Base-by-base conservation (phyloP, 2,113 vertebrate species). In the Synchiropus splendidus region DNA sequence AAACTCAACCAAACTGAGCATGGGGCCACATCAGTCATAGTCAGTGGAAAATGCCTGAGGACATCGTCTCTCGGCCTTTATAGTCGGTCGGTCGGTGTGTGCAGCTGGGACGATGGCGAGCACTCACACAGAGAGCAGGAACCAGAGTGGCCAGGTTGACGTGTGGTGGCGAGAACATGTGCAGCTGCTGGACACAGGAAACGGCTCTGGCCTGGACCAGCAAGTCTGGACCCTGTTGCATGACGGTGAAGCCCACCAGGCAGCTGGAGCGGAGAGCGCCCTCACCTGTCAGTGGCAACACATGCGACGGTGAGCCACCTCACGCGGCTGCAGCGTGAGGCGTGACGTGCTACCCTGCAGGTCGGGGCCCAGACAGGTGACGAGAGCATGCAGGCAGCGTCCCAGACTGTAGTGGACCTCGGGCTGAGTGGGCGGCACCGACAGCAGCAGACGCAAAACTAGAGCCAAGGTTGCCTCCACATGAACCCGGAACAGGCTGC, bases 121-220 rank as follows among this genome's bases (percentile, higher is more conserved):
- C 77, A 92, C 94, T 90, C 64, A 98, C 93, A 77, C 92, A 98
- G 3, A 98, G 87, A 15, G 85, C 86, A 59, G 83, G 88, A 1
- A 97, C 91, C 10, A 98, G 83, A 61, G 55, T 82, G 18, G 85
- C 86, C 60, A 97, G 81, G 78, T 96, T 86, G 62, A 96, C 86
- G 0, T 95, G 87, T 10, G 80, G 74, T 6, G 93, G 92, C 17
- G 88, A 88, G 80, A 94, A 98, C 92, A 98, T 92, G 76, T 98
- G 93, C 55, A 98, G 89, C 77, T 96, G 90, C 75, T 98, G 94
- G 67, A 98, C 84, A 65, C 93, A 94, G 59, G 86, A 86, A 59
- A 95, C 89, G 53, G 91, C 86, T 60, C 90, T 83, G 45, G 92
- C 85, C 73, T 92, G 91, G 18, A 97, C 89, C 58, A 94, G 81